Evolutionary conservation across 2,113 vertebrate genomes (phyloP).

Genomic region (Tragelaphus imberbis): DNA sequence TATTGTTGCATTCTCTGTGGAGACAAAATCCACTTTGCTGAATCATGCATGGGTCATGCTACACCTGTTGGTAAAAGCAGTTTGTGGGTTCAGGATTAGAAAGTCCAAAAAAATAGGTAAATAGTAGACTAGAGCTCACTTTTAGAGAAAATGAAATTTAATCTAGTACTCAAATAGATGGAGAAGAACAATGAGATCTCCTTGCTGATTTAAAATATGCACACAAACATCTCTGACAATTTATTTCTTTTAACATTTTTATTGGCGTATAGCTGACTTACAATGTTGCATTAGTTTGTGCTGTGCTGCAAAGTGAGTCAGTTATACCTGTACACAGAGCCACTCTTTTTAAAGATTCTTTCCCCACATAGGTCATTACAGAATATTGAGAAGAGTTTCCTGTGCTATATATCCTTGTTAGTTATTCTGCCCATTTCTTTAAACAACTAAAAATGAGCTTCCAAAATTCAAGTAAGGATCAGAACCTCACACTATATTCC

Average conservation of each 20-base stretch:
- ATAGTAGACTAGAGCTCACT: not conserved
- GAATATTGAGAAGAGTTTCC: not conserved
- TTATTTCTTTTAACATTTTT: not conserved
- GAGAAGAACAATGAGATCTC: not conserved
- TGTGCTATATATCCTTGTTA: not conserved
- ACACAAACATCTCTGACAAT: not conserved
- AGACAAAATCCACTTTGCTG: constrained; percentile 40
- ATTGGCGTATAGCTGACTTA: not conserved
- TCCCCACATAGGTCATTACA: not conserved
- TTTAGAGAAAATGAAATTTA: constrained; percentile 20
- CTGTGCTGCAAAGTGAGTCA: not conserved
- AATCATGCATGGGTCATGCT: constrained; percentile 47
- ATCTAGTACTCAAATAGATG: not conserved
- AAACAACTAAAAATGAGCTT: constrained; percentile 7
- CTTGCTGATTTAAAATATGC: not conserved
- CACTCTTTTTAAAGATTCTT: not conserved
- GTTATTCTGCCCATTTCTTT: constrained; percentile 21
- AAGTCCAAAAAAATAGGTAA: constrained; percentile 21
- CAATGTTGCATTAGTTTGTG: not conserved
- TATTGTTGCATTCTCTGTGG: constrained; percentile 95
- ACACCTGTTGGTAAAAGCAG: constrained; percentile 41
- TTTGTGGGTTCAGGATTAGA: constrained; percentile 44
- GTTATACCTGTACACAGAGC: not conserved
- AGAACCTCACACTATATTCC: not conserved
- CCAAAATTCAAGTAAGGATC: constrained; percentile 7